Evolutionary conservation across 2,113 vertebrate species (phyloP).

Genomic region (Siniperca chuatsi): DNA sequence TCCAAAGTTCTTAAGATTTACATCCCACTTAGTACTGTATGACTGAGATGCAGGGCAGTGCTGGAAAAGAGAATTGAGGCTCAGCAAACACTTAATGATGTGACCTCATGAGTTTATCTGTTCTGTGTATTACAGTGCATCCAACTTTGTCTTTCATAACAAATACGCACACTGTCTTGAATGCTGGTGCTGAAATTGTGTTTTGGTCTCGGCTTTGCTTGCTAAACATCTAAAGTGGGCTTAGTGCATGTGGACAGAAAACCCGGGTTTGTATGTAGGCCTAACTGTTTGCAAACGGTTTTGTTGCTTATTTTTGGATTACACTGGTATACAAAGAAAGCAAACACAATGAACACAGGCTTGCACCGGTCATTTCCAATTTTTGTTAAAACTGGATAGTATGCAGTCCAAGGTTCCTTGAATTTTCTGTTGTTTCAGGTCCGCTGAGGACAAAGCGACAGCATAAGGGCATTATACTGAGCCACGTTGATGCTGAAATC

Average conservation of each 20-base stretch:
- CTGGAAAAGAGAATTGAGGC: background rate
- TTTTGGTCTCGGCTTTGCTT: slow-evolving; percentile 4
- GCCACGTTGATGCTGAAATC: background rate
- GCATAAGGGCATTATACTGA: background rate
- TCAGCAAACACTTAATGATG: slow-evolving; percentile 4
- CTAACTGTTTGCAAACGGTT: background rate
- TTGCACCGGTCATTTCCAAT: background rate
- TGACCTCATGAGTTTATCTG: background rate
- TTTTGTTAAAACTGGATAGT: background rate
- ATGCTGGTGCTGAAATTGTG: background rate
- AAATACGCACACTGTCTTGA: background rate
- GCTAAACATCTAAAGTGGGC: slow-evolving; percentile 4
- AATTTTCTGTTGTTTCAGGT: background rate
- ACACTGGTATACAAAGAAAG: background rate
- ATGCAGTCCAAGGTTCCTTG: background rate
- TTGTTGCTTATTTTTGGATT: slow-evolving; percentile 29
- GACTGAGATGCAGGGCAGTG: background rate
- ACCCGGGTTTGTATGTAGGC: background rate
- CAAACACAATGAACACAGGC: background rate
- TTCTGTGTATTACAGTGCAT: background rate
- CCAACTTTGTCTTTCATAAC: slow-evolving; percentile 7
- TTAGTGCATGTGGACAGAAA: background rate
- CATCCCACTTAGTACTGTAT: background rate
- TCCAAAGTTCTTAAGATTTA: background rate
- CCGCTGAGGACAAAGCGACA: background rate